phyloP scores from a whole-genome alignment of 2,113 vertebrate species.

The Heliornis fulica region DNA sequence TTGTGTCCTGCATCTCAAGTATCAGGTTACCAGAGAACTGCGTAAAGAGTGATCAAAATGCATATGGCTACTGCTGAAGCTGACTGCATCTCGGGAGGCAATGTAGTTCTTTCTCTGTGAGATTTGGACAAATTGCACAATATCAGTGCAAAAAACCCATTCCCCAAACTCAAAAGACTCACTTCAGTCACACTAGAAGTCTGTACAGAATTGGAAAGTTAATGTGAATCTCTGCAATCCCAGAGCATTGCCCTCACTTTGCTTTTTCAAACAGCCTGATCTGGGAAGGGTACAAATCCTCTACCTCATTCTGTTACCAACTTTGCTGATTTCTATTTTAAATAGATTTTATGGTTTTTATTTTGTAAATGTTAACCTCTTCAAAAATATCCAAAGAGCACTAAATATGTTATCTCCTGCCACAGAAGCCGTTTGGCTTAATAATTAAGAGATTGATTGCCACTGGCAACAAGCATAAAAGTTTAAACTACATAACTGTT shows the following conservation, averaged over 20 bases:
- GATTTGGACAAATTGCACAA: not conserved
- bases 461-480: not conserved
- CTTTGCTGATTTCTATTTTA: not conserved
- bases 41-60: not conserved
- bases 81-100: not conserved
- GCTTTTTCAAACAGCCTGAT: not conserved
- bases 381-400: not conserved
- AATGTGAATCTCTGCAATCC: not conserved
- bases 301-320: not conserved
- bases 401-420: not conserved
- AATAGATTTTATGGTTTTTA: not conserved
- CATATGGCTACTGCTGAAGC: not conserved
- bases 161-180: not conserved
- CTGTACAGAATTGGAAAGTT: not conserved
- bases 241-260: not conserved
- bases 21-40: not conserved
- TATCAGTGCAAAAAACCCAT: not conserved
- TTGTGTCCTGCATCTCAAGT: not conserved
- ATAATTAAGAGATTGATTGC: conserved; percentile 40
- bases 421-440: not conserved
- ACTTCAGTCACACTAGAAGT: not conserved
- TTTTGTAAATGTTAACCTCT: not conserved
- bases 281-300: not conserved
- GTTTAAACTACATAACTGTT: not conserved
- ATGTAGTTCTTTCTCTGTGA: not conserved